Base-by-base conservation (phyloP, 2,888 invertebrate genomes). In the Aricia artaxerxes region DNA sequence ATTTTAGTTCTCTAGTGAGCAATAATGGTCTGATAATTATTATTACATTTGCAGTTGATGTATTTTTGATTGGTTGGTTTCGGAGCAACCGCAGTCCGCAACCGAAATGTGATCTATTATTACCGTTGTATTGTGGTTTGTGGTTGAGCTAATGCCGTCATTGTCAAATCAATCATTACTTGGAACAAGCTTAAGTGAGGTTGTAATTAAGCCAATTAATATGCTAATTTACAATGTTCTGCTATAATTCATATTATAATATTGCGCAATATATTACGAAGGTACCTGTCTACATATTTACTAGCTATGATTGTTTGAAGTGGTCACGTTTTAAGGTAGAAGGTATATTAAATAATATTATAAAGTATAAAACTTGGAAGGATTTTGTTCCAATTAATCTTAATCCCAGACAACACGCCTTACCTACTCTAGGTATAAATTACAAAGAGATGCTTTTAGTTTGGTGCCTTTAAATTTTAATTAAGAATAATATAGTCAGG, bases 181-280 rank as follows among this genome's bases (percentile, higher is more conserved):
- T n/a, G 40, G 49, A 73, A 73, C 73, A 44, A 73, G 73, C 73
- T 73, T 73, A 73, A 73, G 44, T 49, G 40, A n/a, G 44, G 24
- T 16, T 44, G n/a, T 73, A 73, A 44, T 73, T 73, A 73, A 44
- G 44, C 73, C 44, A 73, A 73, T 73, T 44, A 73, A 73, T 73
- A 73, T 73, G 73, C 24, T n/a, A 73, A 73, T 73, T 73, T 11
- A 24, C 73, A 73, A 44, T 40, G 64, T 69, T 31, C 7, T 69
- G 64, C 31, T 69, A 69, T 69, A 69, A 69, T 35, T 35, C 35
- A 69, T 11, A 35, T 69, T 11, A 35, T 69, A 31, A 69, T 69
- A 35, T 69, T 69, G 11, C 64, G 31, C 0, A 7, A 64, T 64
- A 31, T 61, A 61, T 61, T 61, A 61, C 5, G 24, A 24, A 24